Conservation (phyloP, 1,140 invertebrate species). For the Neodiprion pinetum region DNA sequence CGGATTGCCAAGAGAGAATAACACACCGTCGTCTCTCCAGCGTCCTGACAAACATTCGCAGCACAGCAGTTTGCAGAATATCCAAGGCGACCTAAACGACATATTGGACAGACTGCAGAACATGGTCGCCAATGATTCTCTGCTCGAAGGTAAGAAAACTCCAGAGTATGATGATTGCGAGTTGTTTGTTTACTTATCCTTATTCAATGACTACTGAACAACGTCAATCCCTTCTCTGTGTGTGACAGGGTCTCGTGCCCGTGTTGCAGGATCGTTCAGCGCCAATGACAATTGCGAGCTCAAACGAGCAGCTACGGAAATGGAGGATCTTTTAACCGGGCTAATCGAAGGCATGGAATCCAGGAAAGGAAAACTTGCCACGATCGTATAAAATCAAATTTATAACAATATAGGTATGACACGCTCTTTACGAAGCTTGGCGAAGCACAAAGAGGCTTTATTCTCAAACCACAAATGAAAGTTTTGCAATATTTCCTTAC, state of each 20-base stretch:
- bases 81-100: conserved; percentile 63
- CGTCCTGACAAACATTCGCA: conserved; percentile 55
- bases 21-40: conserved; percentile 52
- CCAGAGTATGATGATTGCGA: not conserved
- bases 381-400: conserved; percentile 41
- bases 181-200: not conserved
- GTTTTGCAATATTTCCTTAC: too few relatives aligned
- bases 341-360: conserved; percentile 57
- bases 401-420: too few relatives aligned
- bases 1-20: conserved; percentile 49
- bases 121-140: conserved; percentile 61
- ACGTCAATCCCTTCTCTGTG: not conserved
- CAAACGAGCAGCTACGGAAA: conserved; percentile 54
- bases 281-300: conserved; percentile 54
- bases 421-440: too few relatives aligned
- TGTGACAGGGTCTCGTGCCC: not conserved
- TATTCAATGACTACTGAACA: not conserved
- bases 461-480: too few relatives aligned
- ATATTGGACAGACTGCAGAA: conserved; percentile 63
- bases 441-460: too few relatives aligned
- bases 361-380: conserved; percentile 54
- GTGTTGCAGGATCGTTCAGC: conserved; percentile 46
- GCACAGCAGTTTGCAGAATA: conserved; percentile 60
- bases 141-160: conserved; percentile 50
- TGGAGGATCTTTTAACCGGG: conserved; percentile 55